Evolutionary conservation across 2,797 vertebrate genomes (phyloP), one percentile per base, ranked within the genome.

Genomic region (Staurois parvus): DNA sequence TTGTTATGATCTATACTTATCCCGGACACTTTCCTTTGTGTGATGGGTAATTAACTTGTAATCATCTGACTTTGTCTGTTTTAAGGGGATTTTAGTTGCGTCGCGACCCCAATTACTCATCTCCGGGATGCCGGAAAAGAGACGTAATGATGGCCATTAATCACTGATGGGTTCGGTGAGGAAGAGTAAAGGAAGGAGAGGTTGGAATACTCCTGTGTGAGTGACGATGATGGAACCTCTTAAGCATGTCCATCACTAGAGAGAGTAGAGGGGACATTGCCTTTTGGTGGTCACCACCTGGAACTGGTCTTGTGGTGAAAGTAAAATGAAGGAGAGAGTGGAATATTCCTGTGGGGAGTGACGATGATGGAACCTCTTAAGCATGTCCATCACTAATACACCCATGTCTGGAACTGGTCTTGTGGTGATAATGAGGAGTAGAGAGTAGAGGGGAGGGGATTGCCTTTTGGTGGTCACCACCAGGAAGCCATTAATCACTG

Each of bases 71-170:
- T 73, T 73, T 83, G 80, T 86, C 75, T 86, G 72, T 67, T 86
- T 86, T 83, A 83, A 67, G 75, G 37, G 74, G 62, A 73, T 56
- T 72, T 82, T 67, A 67, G 75, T 86, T 72, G n/a, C 37, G 64
- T 79, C 52, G 28, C 78, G 42, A 86, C 80, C 80, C 75, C 80
- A 78, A 86, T 86, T 78, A 86, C 76, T 86, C 80, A 73, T 82
- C 56, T 19, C 68, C 48, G 37, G 85, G 85, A 76, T 73, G 64
- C 67, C 64, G 67, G 73, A 52, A 67, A 78, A 66, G 80, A 48
- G 74, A 78, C 21, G 4, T 32, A 86, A 86, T 86, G 85, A 86
- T 34, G n/a, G 21, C 80, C 40, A 83, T 86, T 79, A 83, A 86
- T 86, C 80, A 86, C 28, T 26, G 0, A 19, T 2, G n/a, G 69